phyloP scores from a whole-genome alignment of 1,140 invertebrate genomes.

The Grapholita molesta region DNA sequence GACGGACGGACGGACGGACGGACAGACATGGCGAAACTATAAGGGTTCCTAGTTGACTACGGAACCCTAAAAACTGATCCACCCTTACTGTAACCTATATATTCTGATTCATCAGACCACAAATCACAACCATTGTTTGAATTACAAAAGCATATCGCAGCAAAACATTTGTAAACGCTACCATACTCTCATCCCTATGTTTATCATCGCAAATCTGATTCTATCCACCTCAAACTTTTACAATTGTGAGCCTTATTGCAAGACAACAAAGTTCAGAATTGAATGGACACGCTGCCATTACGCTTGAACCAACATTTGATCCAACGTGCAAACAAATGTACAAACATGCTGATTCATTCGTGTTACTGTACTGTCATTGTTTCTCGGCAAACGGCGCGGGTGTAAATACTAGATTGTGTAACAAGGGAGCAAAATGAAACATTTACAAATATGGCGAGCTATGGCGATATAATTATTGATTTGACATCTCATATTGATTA shows the following conservation, averaged over 20 bases:
- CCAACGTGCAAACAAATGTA: background rate
- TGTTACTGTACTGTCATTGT: background rate
- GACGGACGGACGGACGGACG: too few species aligned
- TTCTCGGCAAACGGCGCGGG: too few species aligned
- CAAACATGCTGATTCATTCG: background rate
- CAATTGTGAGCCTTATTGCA: background rate
- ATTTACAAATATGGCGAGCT: too few species aligned
- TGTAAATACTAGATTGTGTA: too few species aligned
- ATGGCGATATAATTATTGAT: too few species aligned
- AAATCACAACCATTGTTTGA: background rate
- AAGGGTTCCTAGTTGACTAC: too few species aligned
- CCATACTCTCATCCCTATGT: background rate
- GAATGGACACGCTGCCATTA: background rate
- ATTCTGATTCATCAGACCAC: background rate
- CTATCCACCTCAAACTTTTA: background rate
- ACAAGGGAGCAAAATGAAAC: too few species aligned
- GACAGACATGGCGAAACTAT: too few species aligned
- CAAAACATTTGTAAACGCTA: background rate
- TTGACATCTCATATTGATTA: too few species aligned
- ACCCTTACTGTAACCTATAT: background rate
- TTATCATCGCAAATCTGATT: background rate
- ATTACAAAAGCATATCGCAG: background rate
- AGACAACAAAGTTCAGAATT: background rate
- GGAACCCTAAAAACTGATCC: too few species aligned
- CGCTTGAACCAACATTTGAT: background rate